Evolutionary conservation across 1,140 invertebrate genomes (phyloP).

Genomic region (Drosophila orena): DNA sequence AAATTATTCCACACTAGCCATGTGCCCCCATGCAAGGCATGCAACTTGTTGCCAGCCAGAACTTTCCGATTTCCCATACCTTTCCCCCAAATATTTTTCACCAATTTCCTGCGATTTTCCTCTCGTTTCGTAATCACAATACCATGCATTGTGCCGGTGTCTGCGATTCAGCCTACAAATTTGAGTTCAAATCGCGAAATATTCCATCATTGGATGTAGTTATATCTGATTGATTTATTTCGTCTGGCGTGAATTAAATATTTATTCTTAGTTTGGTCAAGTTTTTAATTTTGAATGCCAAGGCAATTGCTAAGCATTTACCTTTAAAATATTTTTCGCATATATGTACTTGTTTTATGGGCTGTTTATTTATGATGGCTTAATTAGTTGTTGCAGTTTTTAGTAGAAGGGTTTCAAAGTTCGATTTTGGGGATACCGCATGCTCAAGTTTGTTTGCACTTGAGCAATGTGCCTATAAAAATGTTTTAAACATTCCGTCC

Average conservation of each 20-base stretch:
- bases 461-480: slow-evolving; percentile 13
- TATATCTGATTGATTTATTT: slow-evolving; percentile 66
- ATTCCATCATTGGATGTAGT: slow-evolving; percentile 52
- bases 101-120: slow-evolving; percentile 10
- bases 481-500: slow-evolving; percentile 1
- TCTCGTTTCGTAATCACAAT: slow-evolving; percentile 10
- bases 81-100: slow-evolving; percentile 12
- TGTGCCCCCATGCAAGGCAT: slow-evolving; percentile 37
- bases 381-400: slow-evolving; percentile 20
- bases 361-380: slow-evolving; percentile 44
- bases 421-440: not conserved
- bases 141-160: slow-evolving; percentile 33
- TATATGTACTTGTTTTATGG: slow-evolving; percentile 48
- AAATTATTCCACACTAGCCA: slow-evolving; percentile 31
- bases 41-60: slow-evolving; percentile 29
- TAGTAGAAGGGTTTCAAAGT: slow-evolving; percentile 17
- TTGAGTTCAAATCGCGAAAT: slow-evolving; percentile 36
- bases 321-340: slow-evolving; percentile 11
- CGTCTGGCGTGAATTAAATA: slow-evolving; percentile 53
- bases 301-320: slow-evolving; percentile 14
- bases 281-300: slow-evolving; percentile 34
- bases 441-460: slow-evolving; percentile 12
- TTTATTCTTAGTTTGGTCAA: slow-evolving; percentile 58
- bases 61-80: slow-evolving; percentile 18
- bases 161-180: slow-evolving; percentile 31